Evolutionary conservation across 2,888 invertebrate genomes (phyloP).

Genomic region (Diarsia dahlii): DNA sequence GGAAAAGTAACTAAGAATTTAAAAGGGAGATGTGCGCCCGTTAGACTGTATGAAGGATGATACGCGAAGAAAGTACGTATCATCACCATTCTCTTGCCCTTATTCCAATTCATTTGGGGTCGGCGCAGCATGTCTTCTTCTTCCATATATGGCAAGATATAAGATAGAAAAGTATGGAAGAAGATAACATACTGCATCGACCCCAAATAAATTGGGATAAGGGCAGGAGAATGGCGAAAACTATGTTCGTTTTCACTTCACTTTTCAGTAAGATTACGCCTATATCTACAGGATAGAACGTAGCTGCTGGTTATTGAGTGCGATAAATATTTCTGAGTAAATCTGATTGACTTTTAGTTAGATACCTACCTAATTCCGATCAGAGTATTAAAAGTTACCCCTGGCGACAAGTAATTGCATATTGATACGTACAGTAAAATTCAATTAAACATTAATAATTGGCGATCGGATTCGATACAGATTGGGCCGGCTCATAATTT

Average conservation of each 20-base stretch:
- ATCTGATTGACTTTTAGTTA: background rate
- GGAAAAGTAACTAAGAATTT: background rate
- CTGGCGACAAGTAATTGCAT: background rate
- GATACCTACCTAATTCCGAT: background rate
- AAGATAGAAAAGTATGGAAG: background rate
- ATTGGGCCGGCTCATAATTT: slow-evolving; percentile 32
- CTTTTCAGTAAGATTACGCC: background rate
- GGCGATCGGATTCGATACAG: slow-evolving; percentile 31
- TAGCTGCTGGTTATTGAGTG: slow-evolving; percentile 1
- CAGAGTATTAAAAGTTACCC: background rate
- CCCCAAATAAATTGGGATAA: no score
- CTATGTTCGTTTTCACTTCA: background rate
- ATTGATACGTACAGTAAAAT: slow-evolving; percentile 39
- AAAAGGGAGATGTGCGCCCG: background rate
- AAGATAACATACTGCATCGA: background rate
- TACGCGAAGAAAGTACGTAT: no score
- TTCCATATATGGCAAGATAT: no score
- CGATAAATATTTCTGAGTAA: background rate
- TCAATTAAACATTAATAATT: slow-evolving; percentile 55
- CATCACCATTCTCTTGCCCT: no score
- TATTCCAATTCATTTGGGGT: no score
- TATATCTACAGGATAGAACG: no score
- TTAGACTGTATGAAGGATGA: no score
- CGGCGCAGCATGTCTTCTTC: no score
- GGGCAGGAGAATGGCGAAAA: no score